phyloP scores from a whole-genome alignment of 2,888 invertebrate species.

The Zygogramma bicolorata region DNA sequence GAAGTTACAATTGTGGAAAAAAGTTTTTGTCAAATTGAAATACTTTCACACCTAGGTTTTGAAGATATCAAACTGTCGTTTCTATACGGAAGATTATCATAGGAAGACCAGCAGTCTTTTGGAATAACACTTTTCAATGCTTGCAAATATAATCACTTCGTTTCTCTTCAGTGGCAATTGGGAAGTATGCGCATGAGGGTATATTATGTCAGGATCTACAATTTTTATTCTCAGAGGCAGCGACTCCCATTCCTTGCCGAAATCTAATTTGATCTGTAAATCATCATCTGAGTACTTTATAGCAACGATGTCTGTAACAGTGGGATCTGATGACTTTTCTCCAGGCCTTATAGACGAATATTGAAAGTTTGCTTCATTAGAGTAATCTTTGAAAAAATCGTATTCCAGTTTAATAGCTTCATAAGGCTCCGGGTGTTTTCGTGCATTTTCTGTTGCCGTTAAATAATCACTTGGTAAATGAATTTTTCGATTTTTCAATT shows the following conservation, averaged over 20 bases:
- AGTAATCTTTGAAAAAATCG: background rate
- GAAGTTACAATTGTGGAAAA: too few species aligned
- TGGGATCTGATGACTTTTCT: slow-evolving; percentile 18
- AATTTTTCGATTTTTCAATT: slow-evolving; percentile 5
- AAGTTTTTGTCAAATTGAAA: too few species aligned
- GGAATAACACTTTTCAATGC: slow-evolving; percentile 10
- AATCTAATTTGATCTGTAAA: slow-evolving; percentile 23
- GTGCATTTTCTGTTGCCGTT: background rate
- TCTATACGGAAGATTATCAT: background rate
- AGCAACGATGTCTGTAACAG: slow-evolving; percentile 19
- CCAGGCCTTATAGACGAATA: slow-evolving; percentile 17
- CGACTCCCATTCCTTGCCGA: slow-evolving; percentile 18
- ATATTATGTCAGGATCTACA: slow-evolving; percentile 15
- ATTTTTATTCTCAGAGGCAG: slow-evolving; percentile 12
- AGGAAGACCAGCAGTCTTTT: background rate
- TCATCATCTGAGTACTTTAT: slow-evolving; percentile 18
- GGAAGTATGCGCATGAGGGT: slow-evolving; percentile 20
- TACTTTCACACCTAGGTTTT: background rate
- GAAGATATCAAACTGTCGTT: background rate
- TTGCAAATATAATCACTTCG: slow-evolving; percentile 14
- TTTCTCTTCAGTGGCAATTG: slow-evolving; percentile 23
- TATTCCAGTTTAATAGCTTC: background rate
- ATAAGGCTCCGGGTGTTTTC: background rate
- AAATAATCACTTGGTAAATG: background rate
- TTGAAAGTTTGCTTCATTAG: background rate